Conservation (phyloP, 2,113 vertebrate species). For the Cariama cristata region DNA sequence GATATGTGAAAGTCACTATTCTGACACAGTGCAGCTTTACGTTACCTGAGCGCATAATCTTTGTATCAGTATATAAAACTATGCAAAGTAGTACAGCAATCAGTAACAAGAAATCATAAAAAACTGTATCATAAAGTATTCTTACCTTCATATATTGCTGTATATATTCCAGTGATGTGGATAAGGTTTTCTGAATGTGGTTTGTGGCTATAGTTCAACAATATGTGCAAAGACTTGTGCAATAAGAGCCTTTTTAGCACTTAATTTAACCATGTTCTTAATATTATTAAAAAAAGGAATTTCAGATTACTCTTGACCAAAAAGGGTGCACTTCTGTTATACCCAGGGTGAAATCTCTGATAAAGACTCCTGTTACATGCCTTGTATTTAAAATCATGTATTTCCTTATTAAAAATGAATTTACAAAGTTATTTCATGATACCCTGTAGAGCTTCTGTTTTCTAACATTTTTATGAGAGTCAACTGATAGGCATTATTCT, state of each 20-base stretch:
- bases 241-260: background rate
- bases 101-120: background rate
- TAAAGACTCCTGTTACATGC: background rate
- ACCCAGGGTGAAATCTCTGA: background rate
- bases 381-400: background rate
- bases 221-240: background rate
- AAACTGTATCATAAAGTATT: background rate
- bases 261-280: background rate
- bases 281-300: background rate
- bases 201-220: background rate
- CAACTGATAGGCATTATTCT: background rate
- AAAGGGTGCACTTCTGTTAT: background rate
- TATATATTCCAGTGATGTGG: background rate
- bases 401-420: background rate
- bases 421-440: background rate
- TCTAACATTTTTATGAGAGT: background rate
- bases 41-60: background rate
- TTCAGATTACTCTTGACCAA: background rate
- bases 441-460: background rate
- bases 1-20: background rate
- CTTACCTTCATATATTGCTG: background rate
- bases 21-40: background rate
- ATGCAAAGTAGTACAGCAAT: background rate
- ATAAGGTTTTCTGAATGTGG: background rate
- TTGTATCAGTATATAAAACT: background rate